Conservation (phyloP, 92 coral and sea anemone species). For the Isaurus tuberculatus region DNA sequence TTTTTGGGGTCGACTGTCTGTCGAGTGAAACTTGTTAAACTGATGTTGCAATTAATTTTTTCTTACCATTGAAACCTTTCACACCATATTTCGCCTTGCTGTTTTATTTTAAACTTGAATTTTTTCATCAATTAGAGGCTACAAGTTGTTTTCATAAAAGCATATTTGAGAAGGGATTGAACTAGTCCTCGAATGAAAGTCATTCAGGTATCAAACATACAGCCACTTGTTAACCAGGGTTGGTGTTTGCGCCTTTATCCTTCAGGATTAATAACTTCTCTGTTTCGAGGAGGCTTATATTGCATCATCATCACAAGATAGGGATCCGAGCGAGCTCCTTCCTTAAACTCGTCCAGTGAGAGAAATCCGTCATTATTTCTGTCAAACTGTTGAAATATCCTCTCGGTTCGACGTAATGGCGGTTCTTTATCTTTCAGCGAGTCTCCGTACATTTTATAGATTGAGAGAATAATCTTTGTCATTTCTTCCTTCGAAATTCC, state of each 20-base stretch:
- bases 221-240: neutral
- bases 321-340: conserved; percentile 91
- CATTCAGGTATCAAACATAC: no score
- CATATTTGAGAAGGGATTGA: no score
- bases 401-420: conserved; percentile 82
- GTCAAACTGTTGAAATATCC: conserved; percentile 84
- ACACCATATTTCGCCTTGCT: no score
- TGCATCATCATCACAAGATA: conserved; percentile 90
- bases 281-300: conserved; percentile 63
- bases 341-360: conserved; percentile 83
- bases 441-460: conserved; percentile 78
- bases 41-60: no score
- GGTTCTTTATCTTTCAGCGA: conserved; percentile 67
- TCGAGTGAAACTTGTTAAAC: no score
- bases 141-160: no score
- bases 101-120: no score
- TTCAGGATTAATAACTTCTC: conserved; percentile 1
- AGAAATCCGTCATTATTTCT: conserved; percentile 81
- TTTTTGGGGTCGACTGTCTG: no score
- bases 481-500: conserved; percentile 83
- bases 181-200: no score
- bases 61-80: no score
- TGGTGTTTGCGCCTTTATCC: neutral
- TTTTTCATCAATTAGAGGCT: no score
- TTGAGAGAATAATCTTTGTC: conserved; percentile 79